Base-by-base conservation (phyloP, 2,113 vertebrate species). In the Lycocorax pyrrhopterus region DNA sequence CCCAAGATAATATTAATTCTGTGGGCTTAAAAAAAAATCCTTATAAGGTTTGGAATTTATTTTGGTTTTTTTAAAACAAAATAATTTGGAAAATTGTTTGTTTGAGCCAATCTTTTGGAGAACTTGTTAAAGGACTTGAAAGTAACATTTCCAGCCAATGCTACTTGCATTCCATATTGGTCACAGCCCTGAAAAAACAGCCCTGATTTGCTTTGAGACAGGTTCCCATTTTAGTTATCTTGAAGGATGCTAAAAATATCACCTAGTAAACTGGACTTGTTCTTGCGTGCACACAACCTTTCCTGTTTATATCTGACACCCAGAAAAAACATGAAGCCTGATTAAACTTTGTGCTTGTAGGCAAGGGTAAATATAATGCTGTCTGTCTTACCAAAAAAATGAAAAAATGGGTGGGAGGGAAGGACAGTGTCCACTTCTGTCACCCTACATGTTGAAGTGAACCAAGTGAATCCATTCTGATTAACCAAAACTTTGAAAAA, bases 31-130 rank as follows among this genome's bases (percentile, higher is more conserved):
- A 87, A 90, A 72, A 73, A 76, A 49, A 71, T n/a, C 30, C 35
- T 92, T 63, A 16, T 51, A 81, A 80, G 19, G 33, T 47, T 39
- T 10, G 3, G n/a, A 39, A 74, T 75, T 83, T 51, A 17, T 76
- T 72, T 85, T 19, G 6, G 9, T 71, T 25, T 56, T 22, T 71
- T 77, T 26, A 12, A 81, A 75, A 60, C 17, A 85, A 85, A 72
- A 76, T 62, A 37, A 91, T 77, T 63, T 88, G 67, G 37, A 69
- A 93, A 93, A 60, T 26, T 60, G 10, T 52, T 93, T 91, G 53
- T 84, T 96, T 89, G 44, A 84, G 59, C 22, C 25, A 84, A 29
- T 62, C n/a, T 63, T 69, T 46, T 58, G 68, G 49, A 78, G 10
- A 95, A 78, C 23, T 78, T 92, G 7, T 49, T 91, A 56, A 75